Conservation (phyloP, 1,140 invertebrate genomes). For the Drosophila kanapiae region DNA sequence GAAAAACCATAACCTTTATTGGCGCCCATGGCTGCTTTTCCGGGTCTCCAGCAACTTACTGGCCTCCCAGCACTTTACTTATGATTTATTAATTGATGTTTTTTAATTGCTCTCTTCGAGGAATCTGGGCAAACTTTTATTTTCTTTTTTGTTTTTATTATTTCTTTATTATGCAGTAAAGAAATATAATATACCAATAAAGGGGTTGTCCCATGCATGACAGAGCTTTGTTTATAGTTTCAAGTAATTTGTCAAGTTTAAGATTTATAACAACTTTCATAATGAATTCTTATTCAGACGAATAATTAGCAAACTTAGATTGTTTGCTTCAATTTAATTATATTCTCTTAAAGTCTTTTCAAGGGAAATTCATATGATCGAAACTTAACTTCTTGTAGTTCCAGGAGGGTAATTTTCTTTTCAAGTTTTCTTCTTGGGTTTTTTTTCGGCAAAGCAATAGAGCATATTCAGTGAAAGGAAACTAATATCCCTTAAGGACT, state of each 20-base stretch:
- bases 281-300: no score
- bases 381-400: slow-evolving; percentile 3
- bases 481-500: slow-evolving; percentile 14
- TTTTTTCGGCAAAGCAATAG: not conserved
- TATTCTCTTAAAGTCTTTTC: not conserved
- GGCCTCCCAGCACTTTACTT: not conserved
- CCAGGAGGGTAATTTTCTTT: slow-evolving; percentile 4
- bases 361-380: not conserved
- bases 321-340: not conserved
- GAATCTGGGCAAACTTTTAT: not conserved
- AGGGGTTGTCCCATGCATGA: no score
- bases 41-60: not conserved
- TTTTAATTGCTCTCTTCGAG: slow-evolving; percentile 10
- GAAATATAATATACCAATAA: not conserved
- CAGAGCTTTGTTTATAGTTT: not conserved
- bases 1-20: slow-evolving; percentile 14
- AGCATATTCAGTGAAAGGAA: not conserved
- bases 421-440: not conserved
- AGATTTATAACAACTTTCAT: no score
- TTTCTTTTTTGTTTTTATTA: not conserved
- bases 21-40: not conserved
- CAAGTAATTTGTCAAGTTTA: not conserved
- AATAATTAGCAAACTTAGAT: no score
- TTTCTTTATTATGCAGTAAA: not conserved
- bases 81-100: slow-evolving; percentile 37